Base-by-base conservation (phyloP, 2,113 vertebrate genomes). In the Megalops atlanticus region DNA sequence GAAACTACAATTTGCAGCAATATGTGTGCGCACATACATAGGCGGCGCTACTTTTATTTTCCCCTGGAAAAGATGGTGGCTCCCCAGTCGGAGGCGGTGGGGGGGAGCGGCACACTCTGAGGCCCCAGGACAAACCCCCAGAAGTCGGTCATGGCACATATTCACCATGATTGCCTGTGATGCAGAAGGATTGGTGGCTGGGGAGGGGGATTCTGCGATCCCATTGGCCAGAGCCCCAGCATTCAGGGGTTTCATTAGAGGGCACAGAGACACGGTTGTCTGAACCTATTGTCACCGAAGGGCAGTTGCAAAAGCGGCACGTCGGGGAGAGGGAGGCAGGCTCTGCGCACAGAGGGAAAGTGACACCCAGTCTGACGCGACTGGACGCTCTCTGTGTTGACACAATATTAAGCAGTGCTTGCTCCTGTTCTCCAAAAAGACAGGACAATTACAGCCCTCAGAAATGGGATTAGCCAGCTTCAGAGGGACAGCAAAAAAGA, bases 131-230 rank as follows among this genome's bases (percentile, higher is more conserved):
- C 78, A 80, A 69, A 82, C 39, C 82, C 76, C 27, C 33, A 33
- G 83, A 88, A 85, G 74, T 87, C 83, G 81, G 84, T 85, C 84
- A 87, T 40, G 71, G 81, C 83, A 58, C 79, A 81, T 40, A 84
- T 70, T 35, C 36, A 39, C 45, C 21, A 33, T 24, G 45, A 82
- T 76, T 33, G 24, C 54, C 74, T 24, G 64, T 70, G 69, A 72
- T 41, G 69, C 81, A 58, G 69, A 68, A 21, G 16, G 68, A 0
- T 73, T 36, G 41, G 38, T 58, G n/a, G 40, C 24, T 64, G 58
- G 36, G n/a, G 88, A 33, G 77, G 40, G 40, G 36, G n/a, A 86
- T 86, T 4, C 35, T 12, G 21, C 12, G 47, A 11, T 21, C 45
- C 45, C 47, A 15, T 54, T 54, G 45, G 31, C 38, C 47, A 54